Conservation (phyloP, 2,113 vertebrate species). For the Todiramphus saurophagus region DNA sequence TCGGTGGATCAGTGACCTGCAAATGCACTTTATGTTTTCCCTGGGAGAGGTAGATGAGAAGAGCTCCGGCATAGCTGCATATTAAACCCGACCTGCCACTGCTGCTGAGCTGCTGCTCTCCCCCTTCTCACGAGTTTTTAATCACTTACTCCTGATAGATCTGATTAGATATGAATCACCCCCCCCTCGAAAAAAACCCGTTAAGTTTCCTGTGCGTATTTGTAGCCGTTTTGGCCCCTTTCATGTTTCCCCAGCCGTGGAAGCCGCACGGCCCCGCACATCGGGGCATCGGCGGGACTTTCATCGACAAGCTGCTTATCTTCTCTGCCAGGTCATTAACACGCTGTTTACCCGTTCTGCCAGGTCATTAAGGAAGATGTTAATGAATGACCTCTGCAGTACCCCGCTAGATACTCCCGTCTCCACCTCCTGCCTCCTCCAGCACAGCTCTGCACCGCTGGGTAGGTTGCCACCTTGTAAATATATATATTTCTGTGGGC, state of each 20-base stretch:
- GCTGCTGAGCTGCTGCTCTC: not conserved
- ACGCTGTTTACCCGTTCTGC: not conserved
- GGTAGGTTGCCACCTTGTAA: not conserved
- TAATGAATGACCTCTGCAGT: not conserved
- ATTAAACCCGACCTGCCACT: not conserved
- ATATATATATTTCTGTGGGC: no score
- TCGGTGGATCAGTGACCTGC: constrained; percentile 28
- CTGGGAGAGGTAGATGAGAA: constrained; percentile 36
- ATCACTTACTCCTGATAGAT: not conserved
- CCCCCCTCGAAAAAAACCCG: not conserved
- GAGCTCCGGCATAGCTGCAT: constrained; percentile 48
- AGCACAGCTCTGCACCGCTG: not conserved
- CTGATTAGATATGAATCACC: not conserved
- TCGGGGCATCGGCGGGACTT: not conserved
- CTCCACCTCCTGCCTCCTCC: not conserved
- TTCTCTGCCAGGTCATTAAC: constrained; percentile 32
- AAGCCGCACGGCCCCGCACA: not conserved
- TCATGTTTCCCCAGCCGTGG: not conserved
- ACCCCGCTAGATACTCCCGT: not conserved
- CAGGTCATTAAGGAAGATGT: constrained; percentile 3
- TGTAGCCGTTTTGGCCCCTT: not conserved
- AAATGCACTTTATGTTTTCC: constrained; percentile 49
- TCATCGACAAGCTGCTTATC: not conserved
- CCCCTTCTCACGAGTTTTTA: not conserved
- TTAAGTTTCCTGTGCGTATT: not conserved